phyloP scores from a whole-genome alignment of 1,140 invertebrate species.

The Drosophila mauritiana region DNA sequence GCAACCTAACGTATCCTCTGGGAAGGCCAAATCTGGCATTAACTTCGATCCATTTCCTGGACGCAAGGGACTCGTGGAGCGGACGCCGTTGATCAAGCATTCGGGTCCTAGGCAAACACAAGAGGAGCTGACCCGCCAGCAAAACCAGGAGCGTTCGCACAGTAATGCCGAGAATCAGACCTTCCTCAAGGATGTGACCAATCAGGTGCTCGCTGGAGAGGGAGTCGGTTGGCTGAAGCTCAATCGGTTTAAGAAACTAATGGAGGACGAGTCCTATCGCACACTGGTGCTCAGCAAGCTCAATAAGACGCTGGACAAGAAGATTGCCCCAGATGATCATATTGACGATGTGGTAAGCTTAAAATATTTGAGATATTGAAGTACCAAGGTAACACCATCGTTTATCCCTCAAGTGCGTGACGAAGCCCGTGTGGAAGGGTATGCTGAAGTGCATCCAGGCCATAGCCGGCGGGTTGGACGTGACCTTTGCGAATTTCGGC shows the following conservation, averaged over 20 bases:
- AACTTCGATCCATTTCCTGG: constrained; percentile 93
- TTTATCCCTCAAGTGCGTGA: constrained; percentile 89
- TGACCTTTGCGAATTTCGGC: constrained; percentile 96
- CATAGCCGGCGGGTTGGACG: constrained; percentile 95
- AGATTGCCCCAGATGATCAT: constrained; percentile 97
- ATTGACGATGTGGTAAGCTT: constrained; percentile 97
- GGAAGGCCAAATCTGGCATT: constrained; percentile 86
- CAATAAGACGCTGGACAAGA: constrained; percentile 96
- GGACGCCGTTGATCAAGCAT: constrained; percentile 96
- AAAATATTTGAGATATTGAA: not conserved
- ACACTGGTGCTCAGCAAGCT: constrained; percentile 98
- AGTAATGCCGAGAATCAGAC: constrained; percentile 94
- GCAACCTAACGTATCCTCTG: constrained; percentile 64
- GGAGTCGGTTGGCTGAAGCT: constrained; percentile 98
- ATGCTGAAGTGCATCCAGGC: constrained; percentile 97
- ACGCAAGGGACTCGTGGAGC: constrained; percentile 93
- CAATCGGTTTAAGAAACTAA: constrained; percentile 96
- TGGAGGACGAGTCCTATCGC: constrained; percentile 99
- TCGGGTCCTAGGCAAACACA: constrained; percentile 87
- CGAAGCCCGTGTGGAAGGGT: constrained; percentile 97
- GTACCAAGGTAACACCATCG: not conserved
- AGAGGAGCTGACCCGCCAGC: constrained; percentile 88
- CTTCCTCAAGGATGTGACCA: constrained; percentile 94
- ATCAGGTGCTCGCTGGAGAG: constrained; percentile 96
- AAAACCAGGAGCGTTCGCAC: constrained; percentile 89